These are phyloP conservation scores for Datnioides undecimradiatus DNA, from an alignment of 2,113 vertebrate species.

Conservation along the genomic window DNA sequence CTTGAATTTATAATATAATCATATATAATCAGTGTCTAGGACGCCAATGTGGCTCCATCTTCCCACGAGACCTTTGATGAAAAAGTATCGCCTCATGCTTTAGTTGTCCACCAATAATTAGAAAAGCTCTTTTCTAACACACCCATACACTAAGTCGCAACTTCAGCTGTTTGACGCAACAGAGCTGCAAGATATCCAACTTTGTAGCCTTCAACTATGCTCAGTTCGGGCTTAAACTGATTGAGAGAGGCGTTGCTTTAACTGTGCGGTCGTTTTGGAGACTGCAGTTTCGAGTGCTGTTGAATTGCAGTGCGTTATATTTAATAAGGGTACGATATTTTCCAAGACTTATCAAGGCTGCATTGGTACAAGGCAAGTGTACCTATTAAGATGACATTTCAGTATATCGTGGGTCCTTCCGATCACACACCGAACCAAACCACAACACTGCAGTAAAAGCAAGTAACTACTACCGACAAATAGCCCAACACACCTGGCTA, in stretches of 20 bases:
- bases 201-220: neutral
- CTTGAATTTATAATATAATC: neutral
- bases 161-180: neutral
- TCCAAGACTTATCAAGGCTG: neutral
- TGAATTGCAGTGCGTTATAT: neutral
- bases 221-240: neutral
- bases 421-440: slow-evolving; percentile 3
- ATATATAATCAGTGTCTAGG: neutral
- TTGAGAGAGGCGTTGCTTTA: neutral
- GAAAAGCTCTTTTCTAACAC: neutral
- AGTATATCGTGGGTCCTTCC: neutral
- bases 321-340: no score
- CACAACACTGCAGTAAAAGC: slow-evolving; percentile 53
- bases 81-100: neutral
- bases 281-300: neutral
- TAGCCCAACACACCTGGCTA: neutral
- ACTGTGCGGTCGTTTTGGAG: neutral
- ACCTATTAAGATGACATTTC: neutral
- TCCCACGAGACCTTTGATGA: neutral
- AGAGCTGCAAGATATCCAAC: neutral
- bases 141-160: neutral
- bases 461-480: neutral
- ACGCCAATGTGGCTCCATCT: neutral
- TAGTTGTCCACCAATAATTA: neutral
- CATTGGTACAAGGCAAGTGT: neutral